phyloP scores from a whole-genome alignment of 1,140 invertebrate genomes.

The Rhopalosiphum maidis region DNA sequence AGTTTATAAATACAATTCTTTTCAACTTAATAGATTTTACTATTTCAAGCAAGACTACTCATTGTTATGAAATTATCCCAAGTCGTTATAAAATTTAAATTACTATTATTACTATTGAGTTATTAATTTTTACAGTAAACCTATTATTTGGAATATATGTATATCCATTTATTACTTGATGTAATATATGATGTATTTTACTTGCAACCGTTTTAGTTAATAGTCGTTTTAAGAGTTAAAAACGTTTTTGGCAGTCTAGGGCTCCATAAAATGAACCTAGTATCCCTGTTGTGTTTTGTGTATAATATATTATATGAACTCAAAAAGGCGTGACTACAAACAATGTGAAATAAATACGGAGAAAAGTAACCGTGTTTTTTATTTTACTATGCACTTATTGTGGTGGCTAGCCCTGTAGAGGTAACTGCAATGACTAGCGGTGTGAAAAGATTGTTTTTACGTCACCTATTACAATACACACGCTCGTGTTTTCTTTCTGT shows the following conservation, averaged over 20 bases:
- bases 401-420: neutral
- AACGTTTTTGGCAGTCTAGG: constrained; percentile 42
- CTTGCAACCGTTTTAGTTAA: neutral
- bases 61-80: neutral
- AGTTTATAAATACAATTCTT: neutral
- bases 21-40: neutral
- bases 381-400: constrained; percentile 40
- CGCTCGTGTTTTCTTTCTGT: constrained; percentile 45
- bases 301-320: constrained; percentile 45
- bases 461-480: constrained; percentile 47
- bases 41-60: neutral
- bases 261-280: constrained; percentile 25
- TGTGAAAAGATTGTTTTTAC: constrained; percentile 56
- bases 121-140: neutral
- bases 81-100: neutral
- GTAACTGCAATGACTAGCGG: neutral
- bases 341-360: constrained; percentile 55
- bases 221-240: constrained; percentile 40
- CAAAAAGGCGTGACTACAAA: constrained; percentile 52
- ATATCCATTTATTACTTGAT: neutral
- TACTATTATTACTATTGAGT: neutral
- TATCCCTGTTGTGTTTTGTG: neutral
- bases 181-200: neutral
- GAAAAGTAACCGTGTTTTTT: constrained; percentile 42
- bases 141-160: neutral